Conservation (phyloP, 2,113 vertebrate genomes). For the Trochalopteron elliotii region DNA sequence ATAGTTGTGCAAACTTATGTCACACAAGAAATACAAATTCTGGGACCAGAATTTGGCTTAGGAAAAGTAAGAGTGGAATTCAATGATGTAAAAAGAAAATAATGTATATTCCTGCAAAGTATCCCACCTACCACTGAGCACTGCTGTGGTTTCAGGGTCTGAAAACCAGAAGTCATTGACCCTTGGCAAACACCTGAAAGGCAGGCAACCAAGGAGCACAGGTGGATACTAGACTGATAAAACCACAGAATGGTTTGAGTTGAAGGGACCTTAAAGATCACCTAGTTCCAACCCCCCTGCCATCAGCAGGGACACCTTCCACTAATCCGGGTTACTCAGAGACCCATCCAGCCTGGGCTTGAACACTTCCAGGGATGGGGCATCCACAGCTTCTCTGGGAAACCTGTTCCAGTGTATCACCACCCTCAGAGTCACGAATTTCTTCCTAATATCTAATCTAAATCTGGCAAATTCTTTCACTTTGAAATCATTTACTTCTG, state of each 20-base stretch:
- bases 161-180: not conserved
- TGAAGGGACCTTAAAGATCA: not conserved
- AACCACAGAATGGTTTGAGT: not conserved
- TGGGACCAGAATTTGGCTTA: not conserved
- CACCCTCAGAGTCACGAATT: not conserved
- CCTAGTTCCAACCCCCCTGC: accelerated
- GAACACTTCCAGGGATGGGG: too few relatives aligned
- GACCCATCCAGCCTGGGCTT: not conserved
- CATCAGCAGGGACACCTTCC: not conserved
- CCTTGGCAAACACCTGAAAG: not conserved
- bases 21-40: not conserved
- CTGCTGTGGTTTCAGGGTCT: not conserved
- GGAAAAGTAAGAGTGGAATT: not conserved
- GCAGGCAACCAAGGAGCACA: not conserved
- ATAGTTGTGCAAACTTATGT: not conserved
- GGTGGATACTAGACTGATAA: not conserved
- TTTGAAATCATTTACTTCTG: not conserved
- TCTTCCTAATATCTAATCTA: not conserved
- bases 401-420: not conserved
- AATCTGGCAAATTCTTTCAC: not conserved
- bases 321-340: not conserved
- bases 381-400: not conserved
- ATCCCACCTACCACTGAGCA: not conserved
- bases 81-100: not conserved
- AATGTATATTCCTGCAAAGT: not conserved